These are phyloP conservation scores for Drosophila gaucha DNA, from an alignment of 2,888 invertebrate species.

Conservation along the genomic window DNA sequence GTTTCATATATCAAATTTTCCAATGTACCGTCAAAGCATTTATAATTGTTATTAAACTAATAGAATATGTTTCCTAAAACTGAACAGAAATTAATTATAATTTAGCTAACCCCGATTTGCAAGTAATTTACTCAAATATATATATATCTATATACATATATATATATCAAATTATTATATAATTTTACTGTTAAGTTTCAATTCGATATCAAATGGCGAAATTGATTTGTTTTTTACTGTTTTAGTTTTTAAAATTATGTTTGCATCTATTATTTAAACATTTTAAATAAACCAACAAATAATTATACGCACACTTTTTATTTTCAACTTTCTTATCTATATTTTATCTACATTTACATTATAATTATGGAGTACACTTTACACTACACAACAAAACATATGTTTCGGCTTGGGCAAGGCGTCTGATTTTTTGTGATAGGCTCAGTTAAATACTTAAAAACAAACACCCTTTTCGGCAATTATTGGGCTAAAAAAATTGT, in stretches of 20 bases:
- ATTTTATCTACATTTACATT: slow-evolving; percentile 2
- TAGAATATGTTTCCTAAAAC: slow-evolving; percentile 62
- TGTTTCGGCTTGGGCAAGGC: slow-evolving; percentile 68
- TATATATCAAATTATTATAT: slow-evolving; percentile 18
- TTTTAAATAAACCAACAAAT: slow-evolving; percentile 67
- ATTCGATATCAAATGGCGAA: slow-evolving; percentile 54
- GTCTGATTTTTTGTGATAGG: slow-evolving; percentile 77
- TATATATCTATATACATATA: slow-evolving; percentile 26
- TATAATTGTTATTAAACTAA: slow-evolving; percentile 75
- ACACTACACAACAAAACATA: slow-evolving; percentile 29
- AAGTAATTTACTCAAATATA: slow-evolving; percentile 68
- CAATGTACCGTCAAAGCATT: slow-evolving; percentile 81
- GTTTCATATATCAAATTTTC: slow-evolving; percentile 69
- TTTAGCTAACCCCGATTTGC: slow-evolving; percentile 42
- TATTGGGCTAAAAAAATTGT: slow-evolving; percentile 52
- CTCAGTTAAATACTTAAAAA: slow-evolving; percentile 43
- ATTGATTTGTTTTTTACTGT: slow-evolving; percentile 71
- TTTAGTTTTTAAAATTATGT: slow-evolving; percentile 68
- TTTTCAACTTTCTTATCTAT: slow-evolving; percentile 14
- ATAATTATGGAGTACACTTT: slow-evolving; percentile 34
- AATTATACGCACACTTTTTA: slow-evolving; percentile 31
- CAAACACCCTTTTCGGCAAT: slow-evolving; percentile 40
- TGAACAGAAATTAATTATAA: slow-evolving; percentile 34
- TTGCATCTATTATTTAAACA: slow-evolving; percentile 74
- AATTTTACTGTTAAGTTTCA: slow-evolving; percentile 50